Evolutionary conservation across 2,797 vertebrate genomes (phyloP).

Genomic region (Eutrigla gurnardus): DNA sequence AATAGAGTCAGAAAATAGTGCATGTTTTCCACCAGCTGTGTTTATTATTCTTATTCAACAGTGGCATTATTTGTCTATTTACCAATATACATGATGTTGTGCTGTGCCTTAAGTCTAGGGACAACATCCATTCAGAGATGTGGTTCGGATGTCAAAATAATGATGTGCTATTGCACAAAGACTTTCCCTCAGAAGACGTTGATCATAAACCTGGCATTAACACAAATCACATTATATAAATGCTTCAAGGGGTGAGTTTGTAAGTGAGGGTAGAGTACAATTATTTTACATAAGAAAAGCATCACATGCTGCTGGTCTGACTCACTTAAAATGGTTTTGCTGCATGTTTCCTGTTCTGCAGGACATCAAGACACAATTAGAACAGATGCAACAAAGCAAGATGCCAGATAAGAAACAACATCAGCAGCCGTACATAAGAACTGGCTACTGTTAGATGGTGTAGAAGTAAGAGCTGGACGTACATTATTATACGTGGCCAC

Average conservation of each 20-base stretch:
- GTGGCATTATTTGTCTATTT: not conserved
- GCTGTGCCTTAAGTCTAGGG: not conserved
- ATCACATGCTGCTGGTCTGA: constrained; percentile 1
- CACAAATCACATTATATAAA: constrained; percentile 10
- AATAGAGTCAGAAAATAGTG: not conserved
- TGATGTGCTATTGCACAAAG: constrained; percentile 23
- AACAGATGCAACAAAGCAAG: constrained; percentile 43
- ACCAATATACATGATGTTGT: not conserved
- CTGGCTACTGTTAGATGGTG: constrained; percentile 4
- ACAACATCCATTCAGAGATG: constrained; percentile 22
- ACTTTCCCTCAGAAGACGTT: constrained; percentile 22
- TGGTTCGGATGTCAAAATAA: constrained; percentile 22
- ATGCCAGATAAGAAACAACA: constrained; percentile 42
- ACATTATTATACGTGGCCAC: not conserved
- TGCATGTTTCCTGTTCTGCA: constrained; percentile 42
- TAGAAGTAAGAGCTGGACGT: constrained; percentile 15
- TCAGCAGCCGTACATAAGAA: constrained; percentile 23
- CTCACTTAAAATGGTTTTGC: constrained; percentile 20
- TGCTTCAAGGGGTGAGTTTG: constrained; percentile 9
- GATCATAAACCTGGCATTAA: constrained; percentile 20
- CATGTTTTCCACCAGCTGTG: not conserved
- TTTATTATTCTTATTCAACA: not conserved
- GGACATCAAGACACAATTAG: constrained; percentile 41
- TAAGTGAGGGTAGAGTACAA: not conserved
- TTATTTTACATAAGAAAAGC: constrained; percentile 7